Conservation (phyloP, 2,113 vertebrate species). For the Salvelinus alpinus region DNA sequence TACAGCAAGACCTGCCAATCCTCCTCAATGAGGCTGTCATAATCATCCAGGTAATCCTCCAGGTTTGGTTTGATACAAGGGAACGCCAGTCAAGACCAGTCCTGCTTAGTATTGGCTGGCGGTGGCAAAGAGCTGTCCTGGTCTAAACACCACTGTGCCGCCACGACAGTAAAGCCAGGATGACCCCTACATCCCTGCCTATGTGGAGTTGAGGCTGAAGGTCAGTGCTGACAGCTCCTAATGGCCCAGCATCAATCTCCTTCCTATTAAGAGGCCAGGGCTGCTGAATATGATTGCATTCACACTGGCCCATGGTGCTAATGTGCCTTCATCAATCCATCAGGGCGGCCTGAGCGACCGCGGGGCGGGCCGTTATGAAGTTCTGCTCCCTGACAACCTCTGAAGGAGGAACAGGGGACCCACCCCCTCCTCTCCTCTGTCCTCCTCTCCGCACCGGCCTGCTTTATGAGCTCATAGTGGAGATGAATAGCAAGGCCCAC, state of each 20-base stretch:
- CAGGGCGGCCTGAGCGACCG: conserved; percentile 59
- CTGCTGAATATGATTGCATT: conserved; percentile 80
- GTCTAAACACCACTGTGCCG: neutral
- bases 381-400: conserved; percentile 70
- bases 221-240: conserved; percentile 71
- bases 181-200: conserved; percentile 50
- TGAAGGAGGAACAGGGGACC: conserved; percentile 67
- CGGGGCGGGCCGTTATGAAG: conserved; percentile 76
- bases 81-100: too few species aligned
- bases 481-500: conserved; percentile 28
- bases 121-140: conserved; percentile 10
- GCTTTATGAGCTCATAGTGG: conserved; percentile 34
- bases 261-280: conserved; percentile 71
- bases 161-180: conserved; percentile 1
- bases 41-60: too few species aligned
- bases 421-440: conserved; percentile 30
- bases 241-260: conserved; percentile 74
- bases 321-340: conserved; percentile 81
- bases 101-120: too few species aligned
- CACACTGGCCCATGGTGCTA: conserved; percentile 71
- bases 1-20: too few species aligned
- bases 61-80: neutral
- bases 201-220: conserved; percentile 73
- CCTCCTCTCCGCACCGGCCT: conserved; percentile 2
- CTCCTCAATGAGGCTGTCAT: too few species aligned